Conservation (phyloP, 2,113 vertebrate genomes). For the Spheniscus mendiculus region DNA sequence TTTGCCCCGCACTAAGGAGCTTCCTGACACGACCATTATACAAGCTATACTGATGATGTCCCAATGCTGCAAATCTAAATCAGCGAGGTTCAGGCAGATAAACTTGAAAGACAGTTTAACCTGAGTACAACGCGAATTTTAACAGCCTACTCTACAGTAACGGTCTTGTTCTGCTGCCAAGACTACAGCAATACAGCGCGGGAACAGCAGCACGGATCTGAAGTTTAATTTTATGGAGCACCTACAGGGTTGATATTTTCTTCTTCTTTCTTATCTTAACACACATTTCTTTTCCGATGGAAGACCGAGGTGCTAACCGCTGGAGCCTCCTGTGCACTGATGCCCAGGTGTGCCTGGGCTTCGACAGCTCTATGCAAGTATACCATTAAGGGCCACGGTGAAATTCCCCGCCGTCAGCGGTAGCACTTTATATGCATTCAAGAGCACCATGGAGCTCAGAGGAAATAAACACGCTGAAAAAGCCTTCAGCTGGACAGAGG, state of each 20-base stretch:
- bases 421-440: constrained; percentile 57
- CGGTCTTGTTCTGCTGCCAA: not conserved
- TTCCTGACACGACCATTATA: rapidly evolving
- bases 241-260: not conserved
- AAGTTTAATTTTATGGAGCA: not conserved
- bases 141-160: not conserved
- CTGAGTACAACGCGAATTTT: rapidly evolving
- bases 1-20: not conserved
- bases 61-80: not conserved
- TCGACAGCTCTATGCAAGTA: constrained; percentile 83
- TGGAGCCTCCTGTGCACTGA: not conserved
- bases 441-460: not conserved
- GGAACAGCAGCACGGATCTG: rapidly evolving
- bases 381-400: constrained; percentile 74
- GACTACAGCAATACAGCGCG: not conserved
- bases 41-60: not conserved
- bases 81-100: not conserved
- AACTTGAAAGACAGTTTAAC: not conserved
- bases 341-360: constrained; percentile 9
- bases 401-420: constrained; percentile 28
- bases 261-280: not conserved
- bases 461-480: not conserved
- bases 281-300: not conserved
- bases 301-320: rapidly evolving
- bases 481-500: constrained; percentile 32